Evolutionary conservation across 2,113 vertebrate genomes (phyloP), one percentile per base, ranked within the genome.

Genomic region (Calypte anna): DNA sequence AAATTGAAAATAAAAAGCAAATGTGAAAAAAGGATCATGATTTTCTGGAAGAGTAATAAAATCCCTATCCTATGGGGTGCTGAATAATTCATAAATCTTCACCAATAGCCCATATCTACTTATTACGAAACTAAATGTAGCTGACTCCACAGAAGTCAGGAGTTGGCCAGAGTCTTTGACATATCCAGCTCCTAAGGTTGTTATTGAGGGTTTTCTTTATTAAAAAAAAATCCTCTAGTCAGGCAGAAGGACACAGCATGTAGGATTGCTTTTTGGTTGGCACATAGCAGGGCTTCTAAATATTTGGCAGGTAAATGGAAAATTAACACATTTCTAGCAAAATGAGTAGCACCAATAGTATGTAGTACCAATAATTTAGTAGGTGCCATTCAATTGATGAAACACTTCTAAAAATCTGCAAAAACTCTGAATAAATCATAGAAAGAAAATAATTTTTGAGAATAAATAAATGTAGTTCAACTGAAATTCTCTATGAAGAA

Each of bases 271-370:
- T 75, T 93, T 87, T 82, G 75, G 44, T 31, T 95, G 86, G 67
- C 84, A 91, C 27, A 68, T 58, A 94, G 31, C 82, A 48, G 10
- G 89, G 46, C 24, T 95, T 90, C 88, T 85, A 85, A 86, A 33
- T 73, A 55, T 89, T 89, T 80, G 68, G 59, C 75, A 93, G 70
- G 25, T 82, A 79, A 93, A 76, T 53, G 58, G 72, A 23, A 96
- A 95, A 96, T 79, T 68, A 97, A 94, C 31, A 68, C 72, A 83
- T 79, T 85, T 91, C 67, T 76, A 92, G 85, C 21, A 92, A 94
- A 95, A 84, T 38, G 8, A 96, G 40, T 33, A 40, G 62, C 93
- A 94, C 46, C 95, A 94, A 91, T 90, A 94, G 94, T 94, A 40
- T 40, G 92, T 85, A 40, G 62, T 93, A 94, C 46, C 95, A 94